These are phyloP conservation scores for Catalaphyllia jardinei DNA, from an alignment of 64 coral and sea anemone genomes.

Conservation along the genomic window DNA sequence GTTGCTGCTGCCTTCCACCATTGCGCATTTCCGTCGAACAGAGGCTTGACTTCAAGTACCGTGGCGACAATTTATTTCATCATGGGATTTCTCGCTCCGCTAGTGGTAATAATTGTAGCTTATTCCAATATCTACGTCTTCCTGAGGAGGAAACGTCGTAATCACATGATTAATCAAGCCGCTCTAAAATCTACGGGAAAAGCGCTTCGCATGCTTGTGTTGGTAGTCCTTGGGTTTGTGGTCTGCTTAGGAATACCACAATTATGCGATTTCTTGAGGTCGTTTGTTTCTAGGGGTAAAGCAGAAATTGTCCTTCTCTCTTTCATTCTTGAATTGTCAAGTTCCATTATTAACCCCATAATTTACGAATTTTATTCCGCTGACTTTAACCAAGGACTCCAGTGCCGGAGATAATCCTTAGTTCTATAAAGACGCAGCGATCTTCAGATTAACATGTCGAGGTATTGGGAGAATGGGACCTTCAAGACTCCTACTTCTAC, in stretches of 20 bases:
- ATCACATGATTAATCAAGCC: slow-evolving; percentile 11
- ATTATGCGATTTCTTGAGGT: background rate
- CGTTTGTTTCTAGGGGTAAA: background rate
- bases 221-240: slow-evolving; percentile 42
- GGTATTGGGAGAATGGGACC: no score
- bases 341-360: no score
- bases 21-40: no score
- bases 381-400: no score
- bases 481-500: no score
- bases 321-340: no score
- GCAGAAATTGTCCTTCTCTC: no score
- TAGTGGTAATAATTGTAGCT: slow-evolving; percentile 20
- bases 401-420: no score
- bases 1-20: no score
- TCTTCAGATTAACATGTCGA: no score
- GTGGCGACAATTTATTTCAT: slow-evolving; percentile 30
- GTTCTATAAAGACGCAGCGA: no score
- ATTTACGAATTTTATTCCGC: no score
- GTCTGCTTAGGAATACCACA: slow-evolving; percentile 13
- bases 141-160: slow-evolving; percentile 49
- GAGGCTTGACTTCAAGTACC: background rate
- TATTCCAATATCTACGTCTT: slow-evolving; percentile 34
- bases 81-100: slow-evolving; percentile 43
- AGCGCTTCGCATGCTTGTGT: slow-evolving; percentile 52
- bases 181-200: slow-evolving; percentile 43